Conservation (phyloP, 2,888 invertebrate genomes). For the Temnothorax ravouxi region DNA sequence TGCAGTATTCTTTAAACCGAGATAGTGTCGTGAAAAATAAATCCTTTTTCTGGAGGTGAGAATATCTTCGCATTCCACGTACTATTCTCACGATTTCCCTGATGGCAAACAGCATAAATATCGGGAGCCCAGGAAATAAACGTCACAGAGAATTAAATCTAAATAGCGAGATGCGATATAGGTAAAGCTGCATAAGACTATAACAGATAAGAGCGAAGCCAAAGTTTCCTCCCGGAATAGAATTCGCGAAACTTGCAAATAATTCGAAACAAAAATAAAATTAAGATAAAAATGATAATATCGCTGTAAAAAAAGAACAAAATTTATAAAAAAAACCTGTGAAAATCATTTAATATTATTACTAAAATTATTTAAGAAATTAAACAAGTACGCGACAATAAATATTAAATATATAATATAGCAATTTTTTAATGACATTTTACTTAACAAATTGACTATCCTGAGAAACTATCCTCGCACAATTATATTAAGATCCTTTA, state of each 20-base stretch:
- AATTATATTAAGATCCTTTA: not conserved
- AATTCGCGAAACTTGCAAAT: not conserved
- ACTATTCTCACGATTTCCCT: conserved; percentile 35
- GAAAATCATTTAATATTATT: not conserved
- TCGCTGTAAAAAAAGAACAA: not conserved
- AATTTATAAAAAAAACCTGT: not conserved
- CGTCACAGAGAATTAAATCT: conserved; percentile 14
- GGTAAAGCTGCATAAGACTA: not conserved
- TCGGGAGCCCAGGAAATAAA: not conserved
- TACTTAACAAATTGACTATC: not conserved
- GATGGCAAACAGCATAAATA: conserved; percentile 18
- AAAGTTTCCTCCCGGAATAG: not conserved
- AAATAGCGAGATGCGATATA: not conserved
- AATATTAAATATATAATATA: not conserved
- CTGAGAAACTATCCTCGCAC: not conserved
- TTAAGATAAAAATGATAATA: not conserved
- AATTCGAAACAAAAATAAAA: not conserved
- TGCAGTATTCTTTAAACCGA: conserved; percentile 11
- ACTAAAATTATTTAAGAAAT: not conserved
- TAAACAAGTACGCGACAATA: not conserved
- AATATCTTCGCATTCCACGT: not conserved
- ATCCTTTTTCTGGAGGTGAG: not conserved
- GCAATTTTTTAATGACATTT: not conserved
- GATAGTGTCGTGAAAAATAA: conserved; percentile 9
- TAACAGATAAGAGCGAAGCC: not conserved